Evolutionary conservation across 2,888 invertebrate species (phyloP), one percentile per base, ranked within the genome.

Genomic region (Rotaria socialis): DNA sequence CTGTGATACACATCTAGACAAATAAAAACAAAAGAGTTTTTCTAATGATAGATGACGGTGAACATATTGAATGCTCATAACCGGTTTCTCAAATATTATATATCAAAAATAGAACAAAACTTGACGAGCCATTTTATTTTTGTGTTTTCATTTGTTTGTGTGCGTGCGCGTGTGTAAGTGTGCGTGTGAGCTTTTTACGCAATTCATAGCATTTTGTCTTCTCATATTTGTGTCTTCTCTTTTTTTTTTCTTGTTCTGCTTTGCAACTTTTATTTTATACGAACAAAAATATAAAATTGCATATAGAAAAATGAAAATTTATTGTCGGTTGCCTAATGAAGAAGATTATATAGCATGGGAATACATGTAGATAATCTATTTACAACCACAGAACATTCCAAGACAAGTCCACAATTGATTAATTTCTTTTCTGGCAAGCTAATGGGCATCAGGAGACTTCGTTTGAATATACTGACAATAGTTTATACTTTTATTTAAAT

Each of bases 1-100:
- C 67, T 67, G 67, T 67, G 67, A 67, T 67, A 67, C 19, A 67
- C 67, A 67, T 67, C 67, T 67, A 67, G 5, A 67, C 67, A 27
- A 35, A 67, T 55, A 55, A 22, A 8, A 22, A 67, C 27, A 67
- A 67, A 19, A 67, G 1, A 35, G 5, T 5, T 55, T 55, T 55
- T 55, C 55, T 55, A 22, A 55, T 22, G 22, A 22, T 22, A 6
- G 19, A 55, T 55, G 55, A 35, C 67, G 67, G 35, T 67, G 67
- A 35, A 67, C 35, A 41, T 67, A 67, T 35, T 7, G 16, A 35
- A 67, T 67, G 35, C 67, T 67, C 67, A 35, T 4, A 67, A 67
- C 67, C 67, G 67, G 67, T 67, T 67, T 67, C 27, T 67, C 35
- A 11, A 67, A 35, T 67, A 67, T 22, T 22, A 22, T 22, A 8